Base-by-base conservation (phyloP, 2,113 vertebrate genomes). In the Trichomycterus rosablanca region DNA sequence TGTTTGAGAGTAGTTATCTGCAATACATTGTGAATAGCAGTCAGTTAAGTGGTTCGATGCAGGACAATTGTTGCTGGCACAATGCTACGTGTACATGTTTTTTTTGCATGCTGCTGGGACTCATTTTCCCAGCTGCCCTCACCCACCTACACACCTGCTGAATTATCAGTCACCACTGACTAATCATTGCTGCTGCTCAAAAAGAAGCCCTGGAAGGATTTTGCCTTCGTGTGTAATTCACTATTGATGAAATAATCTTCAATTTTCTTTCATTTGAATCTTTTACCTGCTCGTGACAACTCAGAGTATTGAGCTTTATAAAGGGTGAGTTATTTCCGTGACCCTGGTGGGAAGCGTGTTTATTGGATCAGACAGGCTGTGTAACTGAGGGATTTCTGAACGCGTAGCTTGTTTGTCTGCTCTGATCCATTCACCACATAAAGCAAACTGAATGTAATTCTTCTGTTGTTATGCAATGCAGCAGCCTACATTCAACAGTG, bases 341-440 rank as follows among this genome's bases (percentile, higher is more conserved):
- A 65, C 42, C 44, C 63, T 65, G 54, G 63, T 57, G 53, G 63
- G 63, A 65, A 49, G 63, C 34, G 4, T 56, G 63, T 48, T 65
- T 65, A 65, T 65, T 65, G 63, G 63, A 56, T 65, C 52, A 65
- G 52, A 65, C 34, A 30, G 48, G 43, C 30, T 46, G 34, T 49
- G 43, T 48, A 49, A 65, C 52, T 26, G 22, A 16, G 35, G 53
- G 53, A 56, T 42, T 56, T 56, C n/a, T n/a, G n/a, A 20, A 26
- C 23, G 37, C 44, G 42, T 44, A 24, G 15, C 26, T 52, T 63
- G 48, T 39, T 64, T 64, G 62, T 54, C 42, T 64, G 24, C 70
- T 14, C 44, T 59, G 23, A 34, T 49, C 39, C 32, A 20, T 56
- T 63, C 51, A 63, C 8, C 37, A 61, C 59, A 51, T 42, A 48